Conservation (phyloP, 2,888 invertebrate genomes). For the Leucophenga montana region DNA sequence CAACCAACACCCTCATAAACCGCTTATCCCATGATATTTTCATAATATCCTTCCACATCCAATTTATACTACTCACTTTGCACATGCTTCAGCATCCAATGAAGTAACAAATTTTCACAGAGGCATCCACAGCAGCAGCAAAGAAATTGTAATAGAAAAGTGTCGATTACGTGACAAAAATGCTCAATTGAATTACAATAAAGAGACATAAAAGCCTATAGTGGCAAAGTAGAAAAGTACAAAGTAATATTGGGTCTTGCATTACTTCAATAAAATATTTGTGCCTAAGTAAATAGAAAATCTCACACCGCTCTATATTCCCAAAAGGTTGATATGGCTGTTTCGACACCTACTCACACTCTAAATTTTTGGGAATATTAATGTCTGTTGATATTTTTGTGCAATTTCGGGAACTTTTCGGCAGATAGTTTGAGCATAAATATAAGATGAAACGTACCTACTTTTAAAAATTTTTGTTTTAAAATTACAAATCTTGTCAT, state of each 20-base stretch:
- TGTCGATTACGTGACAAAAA: slow-evolving; percentile 65
- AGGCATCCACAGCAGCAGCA: slow-evolving; percentile 7
- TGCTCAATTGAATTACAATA: slow-evolving; percentile 64
- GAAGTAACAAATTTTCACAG: slow-evolving; percentile 41
- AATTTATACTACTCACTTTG: no score
- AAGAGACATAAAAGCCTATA: slow-evolving; percentile 46
- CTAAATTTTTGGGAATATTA: no score
- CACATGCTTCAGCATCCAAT: no score
- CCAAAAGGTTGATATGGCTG: slow-evolving; percentile 55
- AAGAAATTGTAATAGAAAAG: slow-evolving; percentile 54
- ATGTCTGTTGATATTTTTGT: slow-evolving; percentile 5
- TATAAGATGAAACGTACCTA: neutral
- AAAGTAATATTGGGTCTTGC: slow-evolving; percentile 44
- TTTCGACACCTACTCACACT: slow-evolving; percentile 1
- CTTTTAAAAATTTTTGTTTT: slow-evolving; percentile 34
- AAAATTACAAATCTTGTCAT: no score
- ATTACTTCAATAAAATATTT: slow-evolving; percentile 61
- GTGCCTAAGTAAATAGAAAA: slow-evolving; percentile 13
- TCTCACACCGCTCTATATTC: slow-evolving; percentile 29
- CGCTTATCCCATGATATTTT: slow-evolving; percentile 47
- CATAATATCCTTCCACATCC: slow-evolving; percentile 36
- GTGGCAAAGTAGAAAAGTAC: neutral
- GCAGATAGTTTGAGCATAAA: slow-evolving; percentile 25
- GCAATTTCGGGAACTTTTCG: slow-evolving; percentile 36
- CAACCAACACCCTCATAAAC: slow-evolving; percentile 41